A percentile compares a stretch with the other conserved stretches of the same genome.
Evolutionary conservation across 1,140 invertebrate genomes (phyloP).

Genomic region (Stegodyphus mimosarum): DNA sequence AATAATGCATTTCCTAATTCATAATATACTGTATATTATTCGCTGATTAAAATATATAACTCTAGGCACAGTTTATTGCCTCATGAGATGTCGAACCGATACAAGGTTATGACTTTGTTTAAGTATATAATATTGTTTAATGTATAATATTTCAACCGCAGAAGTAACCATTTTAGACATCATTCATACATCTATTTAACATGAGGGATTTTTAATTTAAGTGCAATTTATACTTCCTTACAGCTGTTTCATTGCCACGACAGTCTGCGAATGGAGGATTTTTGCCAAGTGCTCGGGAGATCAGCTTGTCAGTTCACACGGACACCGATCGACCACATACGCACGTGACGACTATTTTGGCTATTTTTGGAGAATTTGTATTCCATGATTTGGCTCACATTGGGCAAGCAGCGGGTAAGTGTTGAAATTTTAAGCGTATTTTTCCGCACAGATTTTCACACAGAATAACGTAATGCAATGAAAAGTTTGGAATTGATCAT

Average conservation of each 20-base stretch:
- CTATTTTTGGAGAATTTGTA: slow-evolving; percentile 83
- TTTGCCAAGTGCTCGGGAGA: slow-evolving; percentile 77
- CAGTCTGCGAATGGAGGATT: slow-evolving; percentile 59
- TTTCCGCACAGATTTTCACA: no score
- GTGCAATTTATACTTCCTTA: neutral
- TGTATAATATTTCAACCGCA: neutral
- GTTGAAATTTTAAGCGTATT: no score
- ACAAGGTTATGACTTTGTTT: no score
- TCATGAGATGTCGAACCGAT: no score
- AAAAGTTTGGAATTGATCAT: no score
- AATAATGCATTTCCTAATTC: no score
- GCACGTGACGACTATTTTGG: slow-evolving; percentile 77
- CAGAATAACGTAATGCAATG: no score
- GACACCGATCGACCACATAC: slow-evolving; percentile 70
- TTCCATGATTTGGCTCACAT: slow-evolving; percentile 82
- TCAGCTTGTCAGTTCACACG: slow-evolving; percentile 75
- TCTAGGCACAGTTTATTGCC: no score
- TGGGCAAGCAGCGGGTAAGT: slow-evolving; percentile 74
- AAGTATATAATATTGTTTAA: neutral
- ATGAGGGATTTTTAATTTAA: neutral
- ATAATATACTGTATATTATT: no score
- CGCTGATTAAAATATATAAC: no score
- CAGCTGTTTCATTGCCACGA: slow-evolving; percentile 54
- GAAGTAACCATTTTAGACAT: neutral
- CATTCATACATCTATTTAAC: neutral